Evolutionary conservation across 1,140 invertebrate genomes (phyloP).

Genomic region (Leptonema lineaticorne): DNA sequence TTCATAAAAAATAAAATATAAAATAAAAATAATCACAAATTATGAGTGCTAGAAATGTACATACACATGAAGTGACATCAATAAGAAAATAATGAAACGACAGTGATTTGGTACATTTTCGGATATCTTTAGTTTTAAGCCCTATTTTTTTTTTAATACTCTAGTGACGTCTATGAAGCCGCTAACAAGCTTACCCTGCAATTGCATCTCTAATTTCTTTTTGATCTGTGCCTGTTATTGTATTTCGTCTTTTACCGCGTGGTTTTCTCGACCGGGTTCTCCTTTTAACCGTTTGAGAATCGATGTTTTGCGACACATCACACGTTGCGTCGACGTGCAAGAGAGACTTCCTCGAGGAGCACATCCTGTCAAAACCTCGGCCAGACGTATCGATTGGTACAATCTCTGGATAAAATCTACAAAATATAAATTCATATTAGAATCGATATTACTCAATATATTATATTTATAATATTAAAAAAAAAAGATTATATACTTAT

Average conservation of each 20-base stretch:
- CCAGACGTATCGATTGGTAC: constrained; percentile 86
- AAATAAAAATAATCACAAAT: not conserved
- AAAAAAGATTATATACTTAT: constrained; percentile 63
- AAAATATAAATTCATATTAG: constrained; percentile 28
- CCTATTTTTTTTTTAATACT: constrained; percentile 21
- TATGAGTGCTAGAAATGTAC: not conserved
- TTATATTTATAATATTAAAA: constrained; percentile 4
- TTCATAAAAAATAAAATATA: not conserved
- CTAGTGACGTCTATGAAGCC: constrained; percentile 44
- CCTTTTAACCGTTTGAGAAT: constrained; percentile 64
- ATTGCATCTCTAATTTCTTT: constrained; percentile 81
- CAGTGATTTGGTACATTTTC: not conserved
- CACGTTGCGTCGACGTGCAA: constrained; percentile 60
- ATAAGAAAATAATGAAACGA: no score
- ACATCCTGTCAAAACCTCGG: constrained; percentile 83
- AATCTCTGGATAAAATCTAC: constrained; percentile 81
- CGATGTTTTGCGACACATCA: constrained; percentile 47
- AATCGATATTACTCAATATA: not conserved
- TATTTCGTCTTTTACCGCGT: constrained; percentile 81
- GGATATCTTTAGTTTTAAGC: constrained; percentile 19
- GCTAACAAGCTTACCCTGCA: constrained; percentile 67
- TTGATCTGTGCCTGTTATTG: constrained; percentile 84
- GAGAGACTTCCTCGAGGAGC: constrained; percentile 76
- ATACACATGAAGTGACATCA: not conserved
- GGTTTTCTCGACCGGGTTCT: constrained; percentile 72